A percentile compares a stretch with the other conserved stretches of the same genome.
These are phyloP conservation scores for Acrobasis consociella DNA, from an alignment of 2,888 invertebrate species.

Conservation along the genomic window DNA sequence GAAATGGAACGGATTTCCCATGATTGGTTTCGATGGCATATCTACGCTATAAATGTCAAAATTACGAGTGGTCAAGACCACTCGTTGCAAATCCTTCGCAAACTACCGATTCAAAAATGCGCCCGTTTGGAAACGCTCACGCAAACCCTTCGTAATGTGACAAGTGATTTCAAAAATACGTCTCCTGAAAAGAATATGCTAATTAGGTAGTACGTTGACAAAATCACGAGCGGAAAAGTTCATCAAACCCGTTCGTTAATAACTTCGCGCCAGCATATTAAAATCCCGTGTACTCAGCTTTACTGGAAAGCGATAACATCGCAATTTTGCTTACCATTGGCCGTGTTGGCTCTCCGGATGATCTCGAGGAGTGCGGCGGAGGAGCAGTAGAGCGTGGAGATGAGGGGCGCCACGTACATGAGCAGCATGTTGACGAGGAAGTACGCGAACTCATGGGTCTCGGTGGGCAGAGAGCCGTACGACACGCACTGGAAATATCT, in stretches of 20 bases:
- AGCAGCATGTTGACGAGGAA: constrained; percentile 91
- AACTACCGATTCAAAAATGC: too few species aligned
- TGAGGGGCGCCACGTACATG: constrained; percentile 93
- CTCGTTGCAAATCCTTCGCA: too few species aligned
- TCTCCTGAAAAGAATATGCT: not conserved
- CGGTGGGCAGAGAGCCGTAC: constrained; percentile 89
- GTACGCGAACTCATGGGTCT: constrained; percentile 89
- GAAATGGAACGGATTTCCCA: too few species aligned
- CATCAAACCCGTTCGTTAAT: not conserved
- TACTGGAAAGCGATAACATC: constrained; percentile 8
- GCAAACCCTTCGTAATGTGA: too few species aligned
- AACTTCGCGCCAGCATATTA: not conserved
- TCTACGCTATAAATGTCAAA: too few species aligned
- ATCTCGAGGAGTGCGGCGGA: constrained; percentile 94
- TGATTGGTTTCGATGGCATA: too few species aligned
- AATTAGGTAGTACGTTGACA: not conserved
- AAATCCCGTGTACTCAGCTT: not conserved
- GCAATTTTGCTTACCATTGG: constrained; percentile 74
- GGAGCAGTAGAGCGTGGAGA: constrained; percentile 94
- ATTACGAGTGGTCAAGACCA: too few species aligned
- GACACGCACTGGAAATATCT: constrained; percentile 95
- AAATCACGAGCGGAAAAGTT: not conserved
- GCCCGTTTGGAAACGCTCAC: too few species aligned
- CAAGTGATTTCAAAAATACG: too few species aligned
- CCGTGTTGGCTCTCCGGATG: constrained; percentile 86